A percentile compares a stretch with the other conserved stretches of the same genome.
phyloP scores from a whole-genome alignment of 1,140 invertebrate genomes.

The Acromyrmex echinatior region DNA sequence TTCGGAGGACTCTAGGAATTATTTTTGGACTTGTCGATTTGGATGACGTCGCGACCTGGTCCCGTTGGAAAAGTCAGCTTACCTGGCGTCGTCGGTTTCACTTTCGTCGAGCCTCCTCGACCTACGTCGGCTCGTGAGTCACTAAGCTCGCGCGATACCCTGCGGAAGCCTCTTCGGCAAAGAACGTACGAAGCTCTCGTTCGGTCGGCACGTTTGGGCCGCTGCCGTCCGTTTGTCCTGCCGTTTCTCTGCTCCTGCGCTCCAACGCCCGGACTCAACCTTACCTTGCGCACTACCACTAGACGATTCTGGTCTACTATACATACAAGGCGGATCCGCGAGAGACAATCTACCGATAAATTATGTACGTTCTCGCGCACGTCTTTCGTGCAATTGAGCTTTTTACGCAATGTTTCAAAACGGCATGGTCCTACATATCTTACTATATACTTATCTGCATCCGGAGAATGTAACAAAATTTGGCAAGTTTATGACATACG shows the following conservation, averaged over 20 bases:
- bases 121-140: constrained; percentile 59
- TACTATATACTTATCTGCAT: not conserved
- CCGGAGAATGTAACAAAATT: not conserved
- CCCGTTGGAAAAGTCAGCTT: constrained; percentile 46
- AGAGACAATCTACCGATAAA: constrained; percentile 71
- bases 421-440: not conserved
- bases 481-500: not conserved
- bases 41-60: constrained; percentile 26
- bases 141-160: constrained; percentile 66
- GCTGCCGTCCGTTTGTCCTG: constrained; percentile 77
- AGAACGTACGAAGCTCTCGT: constrained; percentile 62
- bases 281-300: constrained; percentile 69
- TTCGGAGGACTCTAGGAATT: not conserved
- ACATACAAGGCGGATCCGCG: constrained; percentile 35
- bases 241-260: constrained; percentile 79
- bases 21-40: not conserved
- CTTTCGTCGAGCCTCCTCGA: constrained; percentile 21
- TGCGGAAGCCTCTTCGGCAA: constrained; percentile 70
- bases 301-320: constrained; percentile 46
- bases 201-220: constrained; percentile 63
- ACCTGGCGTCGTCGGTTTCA: constrained; percentile 49
- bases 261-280: constrained; percentile 72
- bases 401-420: constrained; percentile 1
- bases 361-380: constrained; percentile 46
- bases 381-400: not conserved